Base-by-base conservation (phyloP, 2,888 invertebrate species). In the Eupithecia centaureata region DNA sequence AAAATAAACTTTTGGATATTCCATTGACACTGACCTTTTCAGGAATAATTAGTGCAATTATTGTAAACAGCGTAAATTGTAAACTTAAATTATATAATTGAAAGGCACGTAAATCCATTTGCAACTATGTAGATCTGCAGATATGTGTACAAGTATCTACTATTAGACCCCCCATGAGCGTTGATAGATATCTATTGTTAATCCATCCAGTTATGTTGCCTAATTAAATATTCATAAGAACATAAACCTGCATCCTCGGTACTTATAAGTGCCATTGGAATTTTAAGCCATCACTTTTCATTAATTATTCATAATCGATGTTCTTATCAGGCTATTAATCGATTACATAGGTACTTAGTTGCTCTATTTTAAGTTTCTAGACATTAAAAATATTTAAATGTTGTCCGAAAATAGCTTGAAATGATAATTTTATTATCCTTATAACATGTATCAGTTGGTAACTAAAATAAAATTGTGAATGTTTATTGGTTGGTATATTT, bases 151-250 rank as follows among this genome's bases (percentile, higher is more conserved):
- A 54, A n/a, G 27, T 27, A n/a, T 28, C n/a, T 8, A 54, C 10
- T 4, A 0, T 25, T 1, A 27, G 32, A 33, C 32, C 64, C 63
- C 54, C 65, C 70, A 61, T 63, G 32, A 35, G 62, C 15, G n/a
- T 54, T 60, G 57, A 63, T 68, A 64, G 57, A 33, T 71, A 71
- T 57, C 71, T 62, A 72, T 71, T 68, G 72, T 71, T 63, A 68
- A 73, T 73, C 71, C 65, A 59, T 70, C 75, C 65, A 69, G 74
- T 72, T 70, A 54, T 51, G 35, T 38, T 64, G 59, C 61, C 51
- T 62, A 64, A 71, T 73, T 72, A 71, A 70, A 70, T 68, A 71
- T 73, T 75, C 66, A 73, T 58, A 52, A 68, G 70, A 71, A 58
- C 73, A 72, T 65, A 65, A 70, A 61, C 63, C 27, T 32, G 60